Evolutionary conservation across 1,140 invertebrate genomes (phyloP).

Genomic region (Drosophila parabipectinata): DNA sequence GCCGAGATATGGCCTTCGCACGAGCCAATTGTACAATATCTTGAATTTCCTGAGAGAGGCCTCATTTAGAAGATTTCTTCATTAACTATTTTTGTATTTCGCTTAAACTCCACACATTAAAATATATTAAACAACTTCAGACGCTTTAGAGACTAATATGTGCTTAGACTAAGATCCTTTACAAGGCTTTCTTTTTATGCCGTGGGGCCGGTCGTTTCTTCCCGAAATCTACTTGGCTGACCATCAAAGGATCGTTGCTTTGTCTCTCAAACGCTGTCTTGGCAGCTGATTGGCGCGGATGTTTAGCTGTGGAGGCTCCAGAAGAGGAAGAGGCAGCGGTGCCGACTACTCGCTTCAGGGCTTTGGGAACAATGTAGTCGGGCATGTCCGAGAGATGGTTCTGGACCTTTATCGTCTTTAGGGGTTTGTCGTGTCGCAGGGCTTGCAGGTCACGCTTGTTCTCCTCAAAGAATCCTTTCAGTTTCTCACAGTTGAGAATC

Average conservation of each 20-base stretch:
- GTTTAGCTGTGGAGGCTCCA: slow-evolving; percentile 63
- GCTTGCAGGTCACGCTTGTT: slow-evolving; percentile 96
- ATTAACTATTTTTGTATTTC: neutral
- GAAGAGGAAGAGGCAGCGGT: slow-evolving; percentile 67
- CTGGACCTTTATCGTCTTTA: slow-evolving; percentile 94
- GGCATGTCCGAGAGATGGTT: slow-evolving; percentile 96
- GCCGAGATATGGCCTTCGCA: no score
- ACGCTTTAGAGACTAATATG: neutral
- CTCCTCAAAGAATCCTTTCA: slow-evolving; percentile 98
- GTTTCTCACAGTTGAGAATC: slow-evolving; percentile 95
- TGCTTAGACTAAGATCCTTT: neutral
- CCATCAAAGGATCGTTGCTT: slow-evolving; percentile 82
- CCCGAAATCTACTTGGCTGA: slow-evolving; percentile 72
- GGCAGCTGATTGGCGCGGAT: slow-evolving; percentile 37
- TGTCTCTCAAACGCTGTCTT: slow-evolving; percentile 72
- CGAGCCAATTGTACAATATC: no score
- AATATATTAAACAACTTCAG: neutral
- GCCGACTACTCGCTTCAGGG: slow-evolving; percentile 87
- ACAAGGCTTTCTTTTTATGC: slow-evolving; percentile 40
- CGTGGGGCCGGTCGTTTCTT: slow-evolving; percentile 42
- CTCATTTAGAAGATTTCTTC: no score
- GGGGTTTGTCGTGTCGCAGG: slow-evolving; percentile 95
- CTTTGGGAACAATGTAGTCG: slow-evolving; percentile 95
- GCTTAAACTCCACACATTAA: neutral
- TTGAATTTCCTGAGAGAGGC: no score